Evolutionary conservation across 2,113 vertebrate genomes (phyloP).

Genomic region (Aythya baeri): DNA sequence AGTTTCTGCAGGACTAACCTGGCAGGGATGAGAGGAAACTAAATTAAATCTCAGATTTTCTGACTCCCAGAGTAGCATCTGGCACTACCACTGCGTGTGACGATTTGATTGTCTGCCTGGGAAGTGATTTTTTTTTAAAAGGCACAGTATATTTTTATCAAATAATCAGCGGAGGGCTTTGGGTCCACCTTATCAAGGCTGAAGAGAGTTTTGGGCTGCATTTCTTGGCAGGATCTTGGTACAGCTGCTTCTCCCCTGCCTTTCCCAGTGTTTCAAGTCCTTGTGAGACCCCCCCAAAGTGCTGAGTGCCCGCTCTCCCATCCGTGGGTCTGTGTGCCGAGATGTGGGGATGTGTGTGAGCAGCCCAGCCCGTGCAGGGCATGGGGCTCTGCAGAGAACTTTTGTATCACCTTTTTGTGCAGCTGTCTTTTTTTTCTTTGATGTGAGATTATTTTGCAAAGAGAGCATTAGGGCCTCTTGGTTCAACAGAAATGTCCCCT

Average conservation of each 20-base stretch:
- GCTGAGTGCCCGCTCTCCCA: background rate
- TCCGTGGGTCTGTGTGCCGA: background rate
- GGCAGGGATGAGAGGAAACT: constrained; percentile 29
- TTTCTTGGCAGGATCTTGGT: accelerated
- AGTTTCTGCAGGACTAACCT: constrained; percentile 40
- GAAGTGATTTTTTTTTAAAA: background rate
- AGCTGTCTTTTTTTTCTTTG: background rate
- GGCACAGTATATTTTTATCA: background rate
- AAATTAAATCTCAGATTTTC: constrained; percentile 54
- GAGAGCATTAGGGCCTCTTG: too few species aligned
- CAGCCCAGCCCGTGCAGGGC: background rate
- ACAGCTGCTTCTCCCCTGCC: accelerated
- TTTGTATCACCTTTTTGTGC: background rate
- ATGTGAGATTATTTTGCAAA: background rate
- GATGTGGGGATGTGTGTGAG: background rate
- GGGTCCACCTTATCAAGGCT: accelerated
- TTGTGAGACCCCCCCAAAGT: accelerated
- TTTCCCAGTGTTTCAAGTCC: background rate
- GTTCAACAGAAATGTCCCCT: background rate
- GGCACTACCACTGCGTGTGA: background rate
- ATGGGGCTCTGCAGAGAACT: background rate
- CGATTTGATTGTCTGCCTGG: background rate
- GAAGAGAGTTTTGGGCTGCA: accelerated
- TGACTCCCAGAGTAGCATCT: constrained; percentile 9
- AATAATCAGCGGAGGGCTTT: background rate